A percentile compares a stretch with the other conserved stretches of the same genome.
These are phyloP conservation scores for Invenusta paracnida DNA, from an alignment of 2,888 invertebrate species.

Conservation along the genomic window DNA sequence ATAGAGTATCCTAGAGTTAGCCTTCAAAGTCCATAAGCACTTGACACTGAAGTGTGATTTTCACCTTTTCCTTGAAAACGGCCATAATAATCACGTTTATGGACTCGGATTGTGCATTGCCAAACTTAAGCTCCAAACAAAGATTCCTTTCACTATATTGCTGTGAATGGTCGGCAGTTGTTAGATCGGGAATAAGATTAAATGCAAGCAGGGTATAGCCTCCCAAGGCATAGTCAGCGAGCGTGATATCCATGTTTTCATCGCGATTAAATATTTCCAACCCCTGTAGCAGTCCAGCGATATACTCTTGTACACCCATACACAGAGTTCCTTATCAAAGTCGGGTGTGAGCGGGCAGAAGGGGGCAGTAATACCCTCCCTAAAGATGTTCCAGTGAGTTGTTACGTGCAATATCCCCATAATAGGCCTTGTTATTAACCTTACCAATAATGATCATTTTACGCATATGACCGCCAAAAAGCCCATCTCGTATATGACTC, in stretches of 20 bases:
- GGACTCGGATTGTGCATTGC: neutral
- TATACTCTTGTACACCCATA: neutral
- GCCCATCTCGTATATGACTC: neutral
- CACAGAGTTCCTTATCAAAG: no score
- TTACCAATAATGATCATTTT: neutral
- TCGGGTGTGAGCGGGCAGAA: neutral
- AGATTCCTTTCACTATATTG: neutral
- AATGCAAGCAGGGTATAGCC: neutral
- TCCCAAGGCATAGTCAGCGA: neutral
- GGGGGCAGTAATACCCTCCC: neutral
- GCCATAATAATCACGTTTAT: neutral
- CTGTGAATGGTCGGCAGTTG: neutral
- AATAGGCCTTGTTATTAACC: neutral
- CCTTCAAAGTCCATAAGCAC: neutral
- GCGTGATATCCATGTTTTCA: neutral
- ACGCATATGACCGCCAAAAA: neutral
- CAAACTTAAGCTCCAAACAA: neutral
- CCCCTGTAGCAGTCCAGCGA: neutral
- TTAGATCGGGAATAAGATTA: neutral
- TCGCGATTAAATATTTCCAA: neutral
- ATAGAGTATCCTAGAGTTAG: neutral
- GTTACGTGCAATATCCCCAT: neutral
- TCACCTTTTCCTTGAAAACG: neutral
- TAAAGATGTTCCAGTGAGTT: neutral
- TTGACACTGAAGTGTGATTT: neutral